Base-by-base conservation (phyloP, 2,113 vertebrate genomes). In the Suricata suricatta region DNA sequence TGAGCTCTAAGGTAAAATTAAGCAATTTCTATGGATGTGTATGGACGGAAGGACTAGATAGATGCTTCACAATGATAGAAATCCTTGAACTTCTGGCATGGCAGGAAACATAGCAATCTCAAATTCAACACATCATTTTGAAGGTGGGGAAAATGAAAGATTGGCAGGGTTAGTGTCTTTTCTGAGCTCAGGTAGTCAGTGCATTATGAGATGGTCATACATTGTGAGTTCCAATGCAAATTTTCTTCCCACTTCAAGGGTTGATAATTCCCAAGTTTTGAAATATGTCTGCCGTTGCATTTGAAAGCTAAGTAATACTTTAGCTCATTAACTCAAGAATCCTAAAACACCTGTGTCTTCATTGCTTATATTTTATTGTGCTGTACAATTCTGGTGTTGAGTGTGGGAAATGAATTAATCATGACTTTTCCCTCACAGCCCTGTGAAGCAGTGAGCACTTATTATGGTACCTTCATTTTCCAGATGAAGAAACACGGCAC, bases 281-380 rank as follows among this genome's bases (percentile, higher is more conserved):
- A 89, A 91, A 31, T 86, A 50, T 80, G 44, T 50, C 57, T 85
- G 29, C 27, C 44, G 52, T 44, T 82, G 35, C 50, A 71, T 93
- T 71, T 86, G 87, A 69, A 93, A 97, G 29, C 44, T 64, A 86
- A 79, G 69, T 54, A 85, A 64, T 69, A 47, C 14, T 64, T 90
- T 83, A 95, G 64, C 35, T 95, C n/a, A 92, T 93, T 88, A 64
- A 69, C 50, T 35, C 69, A 86, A 80, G 63, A 93, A 72, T 57
- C 41, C 35, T 57, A 16, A 80, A 90, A 54, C 52, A 86, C 5
- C 41, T 86, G 50, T 68, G n/a, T 74, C 84, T 91, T 92, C 63
- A 27, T 63, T 41, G 63, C 31, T 86, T 71, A 12, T 88, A 50
- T 71, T 93, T 88, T 94, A 57, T 88, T n/a, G 21, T 84, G 27